These are phyloP conservation scores for Tenthredo distinguenda DNA, from an alignment of 2,888 invertebrate genomes.

Conservation along the genomic window DNA sequence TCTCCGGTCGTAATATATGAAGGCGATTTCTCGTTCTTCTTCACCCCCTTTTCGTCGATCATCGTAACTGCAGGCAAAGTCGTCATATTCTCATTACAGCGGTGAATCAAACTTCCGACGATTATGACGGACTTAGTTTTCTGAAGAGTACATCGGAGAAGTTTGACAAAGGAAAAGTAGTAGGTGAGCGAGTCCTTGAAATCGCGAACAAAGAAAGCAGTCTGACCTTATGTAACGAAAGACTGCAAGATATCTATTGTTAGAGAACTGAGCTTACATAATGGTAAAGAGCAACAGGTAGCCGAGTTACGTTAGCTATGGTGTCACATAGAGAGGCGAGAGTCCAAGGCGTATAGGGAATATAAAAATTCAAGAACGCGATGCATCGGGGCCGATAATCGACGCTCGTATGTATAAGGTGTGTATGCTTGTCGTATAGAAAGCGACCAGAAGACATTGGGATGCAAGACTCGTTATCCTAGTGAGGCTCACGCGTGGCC, in stretches of 20 bases:
- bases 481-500: conserved; percentile 1
- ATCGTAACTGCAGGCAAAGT: neutral
- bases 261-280: neutral
- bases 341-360: neutral
- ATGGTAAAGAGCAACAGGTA: neutral
- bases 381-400: neutral
- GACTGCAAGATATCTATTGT: neutral
- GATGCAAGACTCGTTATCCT: conserved; percentile 20
- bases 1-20: neutral
- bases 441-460: conserved; percentile 26
- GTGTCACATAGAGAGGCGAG: conserved; percentile 21
- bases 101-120: too few relatives aligned
- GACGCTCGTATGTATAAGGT: neutral
- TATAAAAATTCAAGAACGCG: neutral
- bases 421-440: neutral
- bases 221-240: neutral
- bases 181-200: neutral
- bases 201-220: neutral
- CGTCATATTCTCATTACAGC: too few relatives aligned
- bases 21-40: neutral
- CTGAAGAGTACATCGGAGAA: neutral
- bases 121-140: too few relatives aligned
- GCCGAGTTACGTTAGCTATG: conserved; percentile 7
- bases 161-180: neutral
- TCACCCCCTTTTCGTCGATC: neutral